Base-by-base conservation (phyloP, 2,888 invertebrate species). In the Crocallis elinguaria region DNA sequence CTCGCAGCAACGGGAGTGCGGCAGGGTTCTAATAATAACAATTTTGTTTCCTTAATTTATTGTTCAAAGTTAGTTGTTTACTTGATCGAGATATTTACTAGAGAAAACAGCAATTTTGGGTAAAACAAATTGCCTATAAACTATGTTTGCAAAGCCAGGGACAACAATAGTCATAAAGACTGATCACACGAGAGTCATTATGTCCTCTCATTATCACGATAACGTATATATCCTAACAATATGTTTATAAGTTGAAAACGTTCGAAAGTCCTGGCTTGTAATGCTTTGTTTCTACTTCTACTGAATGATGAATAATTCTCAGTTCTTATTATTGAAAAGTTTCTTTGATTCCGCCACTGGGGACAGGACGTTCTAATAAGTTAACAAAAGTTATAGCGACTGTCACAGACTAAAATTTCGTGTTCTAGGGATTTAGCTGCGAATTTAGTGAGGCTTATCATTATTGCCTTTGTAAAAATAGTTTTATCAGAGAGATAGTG, bases 1-100 rank as follows among this genome's bases (percentile, higher is more conserved):
- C 77, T 7, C 75, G 90, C 37, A 78, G 87, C 49, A 71, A 87
- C 53, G 90, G 89, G 0, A 86, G 83, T 61, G 87, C 88, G 17
- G 86, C 79, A 48, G 90, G 88, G 0, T 88, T 77, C 71, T 88
- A 75, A 25, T 69, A 3, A 25, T n/a, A n/a, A n/a, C n/a, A n/a
- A n/a, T n/a, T n/a, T n/a, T n/a, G n/a, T n/a, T n/a, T n/a, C n/a
- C n/a, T n/a, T n/a, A n/a, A n/a, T n/a, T n/a, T n/a, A n/a, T n/a
- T n/a, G n/a, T n/a, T n/a, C n/a, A n/a, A n/a, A n/a, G n/a, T n/a
- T n/a, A n/a, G n/a, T n/a, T n/a, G n/a, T n/a, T n/a, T n/a, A n/a
- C n/a, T n/a, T n/a, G n/a, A n/a, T n/a, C n/a, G n/a, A n/a, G n/a
- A n/a, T n/a, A n/a, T n/a, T n/a, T n/a, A n/a, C n/a, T n/a, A n/a